These are phyloP conservation scores for Cyanoramphus novaezelandiae DNA, from an alignment of 2,113 vertebrate genomes.

Conservation along the genomic window DNA sequence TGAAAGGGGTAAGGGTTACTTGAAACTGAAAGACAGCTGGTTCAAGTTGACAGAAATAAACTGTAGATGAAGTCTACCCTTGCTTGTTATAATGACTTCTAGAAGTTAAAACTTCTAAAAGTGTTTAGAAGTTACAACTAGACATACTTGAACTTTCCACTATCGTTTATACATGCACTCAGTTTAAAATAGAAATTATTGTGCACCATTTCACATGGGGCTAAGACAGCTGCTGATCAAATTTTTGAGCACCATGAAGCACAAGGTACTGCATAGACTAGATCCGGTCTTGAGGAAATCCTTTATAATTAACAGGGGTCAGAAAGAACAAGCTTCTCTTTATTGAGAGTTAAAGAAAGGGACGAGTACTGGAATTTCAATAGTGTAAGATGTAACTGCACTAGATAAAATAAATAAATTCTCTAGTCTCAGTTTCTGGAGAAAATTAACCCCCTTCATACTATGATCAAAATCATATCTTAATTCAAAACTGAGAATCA, in stretches of 20 bases:
- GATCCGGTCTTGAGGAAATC: background rate
- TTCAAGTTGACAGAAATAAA: background rate
- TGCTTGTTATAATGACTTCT: background rate
- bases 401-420: background rate
- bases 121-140: background rate
- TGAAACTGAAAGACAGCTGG: background rate
- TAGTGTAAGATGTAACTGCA: fast-evolving
- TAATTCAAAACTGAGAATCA: background rate
- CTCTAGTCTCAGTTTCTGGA: background rate
- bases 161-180: background rate
- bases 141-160: background rate
- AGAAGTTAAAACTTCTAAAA: background rate
- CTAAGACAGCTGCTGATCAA: background rate
- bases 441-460: background rate
- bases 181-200: background rate
- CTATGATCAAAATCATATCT: background rate
- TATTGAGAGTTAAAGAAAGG: background rate
- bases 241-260: background rate
- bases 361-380: background rate
- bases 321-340: background rate
- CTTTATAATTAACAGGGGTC: background rate
- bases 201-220: background rate
- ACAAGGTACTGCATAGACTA: background rate
- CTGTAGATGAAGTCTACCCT: background rate
- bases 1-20: background rate